These are phyloP conservation scores for Montipora sp. DNA, from an alignment of 64 coral and sea anemone genomes.

Conservation along the genomic window DNA sequence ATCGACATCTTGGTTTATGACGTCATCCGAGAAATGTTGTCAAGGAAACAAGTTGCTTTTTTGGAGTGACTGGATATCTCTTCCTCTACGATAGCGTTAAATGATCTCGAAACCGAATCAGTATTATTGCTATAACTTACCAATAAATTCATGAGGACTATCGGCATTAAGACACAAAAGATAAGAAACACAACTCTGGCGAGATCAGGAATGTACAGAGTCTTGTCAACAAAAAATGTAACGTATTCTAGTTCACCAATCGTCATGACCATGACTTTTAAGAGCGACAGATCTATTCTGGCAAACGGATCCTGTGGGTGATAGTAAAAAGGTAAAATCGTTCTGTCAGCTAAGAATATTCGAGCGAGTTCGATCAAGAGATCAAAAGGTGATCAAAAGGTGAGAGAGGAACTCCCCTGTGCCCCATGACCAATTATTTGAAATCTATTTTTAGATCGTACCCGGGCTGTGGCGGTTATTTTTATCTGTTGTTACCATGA, in stretches of 20 bases:
- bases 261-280: slow-evolving; percentile 86
- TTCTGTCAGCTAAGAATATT: background rate
- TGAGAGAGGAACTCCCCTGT: too few species aligned
- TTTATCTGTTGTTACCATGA: too few species aligned
- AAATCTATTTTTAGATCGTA: too few species aligned
- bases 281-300: slow-evolving; percentile 19
- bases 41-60: too few species aligned
- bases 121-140: slow-evolving; percentile 26
- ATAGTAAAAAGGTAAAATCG: background rate
- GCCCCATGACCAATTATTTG: too few species aligned
- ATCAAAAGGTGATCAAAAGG: too few species aligned
- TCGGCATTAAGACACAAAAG: slow-evolving; percentile 80
- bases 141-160: slow-evolving; percentile 88
- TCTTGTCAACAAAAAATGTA: slow-evolving; percentile 85
- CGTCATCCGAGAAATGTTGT: too few species aligned
- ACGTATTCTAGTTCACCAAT: slow-evolving; percentile 83
- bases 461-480: too few species aligned
- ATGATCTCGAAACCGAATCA: background rate
- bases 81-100: too few species aligned
- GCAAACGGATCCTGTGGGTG: slow-evolving; percentile 57
- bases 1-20: too few species aligned
- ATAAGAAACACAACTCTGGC: slow-evolving; percentile 25
- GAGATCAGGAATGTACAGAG: slow-evolving; percentile 15
- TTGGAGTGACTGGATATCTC: too few species aligned
- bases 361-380: background rate